Conservation (phyloP, 2,888 invertebrate species). For the Carcina quercana region DNA sequence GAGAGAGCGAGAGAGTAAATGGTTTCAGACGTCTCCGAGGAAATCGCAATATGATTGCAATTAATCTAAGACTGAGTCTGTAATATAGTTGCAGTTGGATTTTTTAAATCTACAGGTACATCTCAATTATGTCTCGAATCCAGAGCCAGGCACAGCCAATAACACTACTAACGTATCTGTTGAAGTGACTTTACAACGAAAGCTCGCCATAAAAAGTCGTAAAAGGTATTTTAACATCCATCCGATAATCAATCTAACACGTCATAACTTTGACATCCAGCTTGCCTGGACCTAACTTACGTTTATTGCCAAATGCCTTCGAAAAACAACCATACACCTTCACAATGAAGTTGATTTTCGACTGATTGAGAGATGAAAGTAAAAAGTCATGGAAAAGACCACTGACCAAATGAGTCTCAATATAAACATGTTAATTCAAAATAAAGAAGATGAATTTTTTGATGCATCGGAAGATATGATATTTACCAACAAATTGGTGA, state of each 20-base stretch:
- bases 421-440: conserved; percentile 71
- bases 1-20: conserved; percentile 16
- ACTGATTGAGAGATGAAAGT: conserved; percentile 29
- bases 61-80: too few species aligned
- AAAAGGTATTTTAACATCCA: conserved; percentile 75
- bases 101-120: too few species aligned
- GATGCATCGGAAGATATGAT: conserved; percentile 41
- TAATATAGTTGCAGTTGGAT: too few species aligned
- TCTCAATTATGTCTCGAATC: too few species aligned
- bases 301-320: conserved; percentile 19
- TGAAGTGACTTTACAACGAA: conserved; percentile 55
- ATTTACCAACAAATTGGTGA: conserved; percentile 62
- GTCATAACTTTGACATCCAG: conserved; percentile 75
- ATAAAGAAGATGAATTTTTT: conserved; percentile 60
- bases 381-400: conserved; percentile 45
- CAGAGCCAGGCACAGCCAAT: conserved; percentile 30
- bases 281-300: conserved; percentile 51
- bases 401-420: conserved; percentile 63
- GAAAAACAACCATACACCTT: conserved; percentile 19
- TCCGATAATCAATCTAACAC: conserved; percentile 76
- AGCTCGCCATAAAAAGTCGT: conserved; percentile 67
- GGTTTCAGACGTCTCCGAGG: neutral
- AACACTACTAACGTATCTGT: conserved; percentile 55
- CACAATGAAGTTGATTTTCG: conserved; percentile 24
- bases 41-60: neutral